Evolutionary conservation across 2,888 invertebrate species (phyloP), one percentile per base, ranked within the genome.

Genomic region (Pimpla rufipes): DNA sequence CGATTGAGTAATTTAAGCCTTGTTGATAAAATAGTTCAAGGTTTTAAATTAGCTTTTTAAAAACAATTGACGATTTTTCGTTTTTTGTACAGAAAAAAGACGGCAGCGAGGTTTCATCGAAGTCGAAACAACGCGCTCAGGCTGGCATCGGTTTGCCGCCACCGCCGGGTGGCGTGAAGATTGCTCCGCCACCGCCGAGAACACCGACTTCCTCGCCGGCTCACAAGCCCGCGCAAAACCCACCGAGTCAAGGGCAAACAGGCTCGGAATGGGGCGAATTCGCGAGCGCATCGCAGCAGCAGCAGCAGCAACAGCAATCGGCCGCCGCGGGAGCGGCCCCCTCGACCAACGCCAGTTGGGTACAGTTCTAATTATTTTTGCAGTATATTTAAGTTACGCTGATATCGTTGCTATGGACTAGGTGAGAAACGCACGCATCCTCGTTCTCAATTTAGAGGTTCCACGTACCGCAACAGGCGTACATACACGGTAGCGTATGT

Each of bases 251-350:
- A 77, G 88, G 90, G 76, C 88, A 81, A 75, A 94, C 94, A 82
- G 93, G 89, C 62, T 95, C 96, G 13, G 96, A 96, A 87, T 97
- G 97, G 97, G 96, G 97, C 42, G 97, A 97, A 90, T 97, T 97
- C 91, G 96, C 96, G 87, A 93, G 93, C 79, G 93, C 93, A 40
- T 90, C 93, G 3, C 92, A 93, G 74, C 90, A 91, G 77, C 83
- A 89, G 47, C 81, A 85, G 21, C 76, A 79, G 52, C 84, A 88
- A 77, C 66, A 86, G 67, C 64, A 85, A 73, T 71, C 88, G 47
- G 85, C 90, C 6, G 79, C 91, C 40, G 81, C 89, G 52, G 81
- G 59, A 52, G 83, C 88, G 18, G 86, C 90, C 13, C 81, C 89
- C 59, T 59, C 89, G n/a, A 88, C 90, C 50, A 93, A 93, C 88